Conservation (phyloP, 2,113 vertebrate species). For the Zapus hudsonius region DNA sequence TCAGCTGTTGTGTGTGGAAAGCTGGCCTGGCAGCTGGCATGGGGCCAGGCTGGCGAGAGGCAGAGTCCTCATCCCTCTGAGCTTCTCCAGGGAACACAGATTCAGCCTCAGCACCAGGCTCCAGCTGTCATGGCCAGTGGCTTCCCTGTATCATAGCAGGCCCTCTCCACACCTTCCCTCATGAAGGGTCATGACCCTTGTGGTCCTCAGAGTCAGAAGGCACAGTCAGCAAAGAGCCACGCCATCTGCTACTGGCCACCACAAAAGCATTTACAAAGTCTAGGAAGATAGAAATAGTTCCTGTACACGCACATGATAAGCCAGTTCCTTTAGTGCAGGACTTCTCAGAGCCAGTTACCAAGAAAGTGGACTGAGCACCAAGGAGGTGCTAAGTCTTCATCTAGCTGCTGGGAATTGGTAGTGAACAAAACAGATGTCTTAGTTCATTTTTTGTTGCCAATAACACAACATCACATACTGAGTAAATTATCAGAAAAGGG, state of each 20-base stretch:
- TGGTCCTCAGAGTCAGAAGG: not conserved
- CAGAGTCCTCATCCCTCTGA: slow-evolving; percentile 12
- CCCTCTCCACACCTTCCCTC: not conserved
- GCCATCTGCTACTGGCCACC: slow-evolving; percentile 1
- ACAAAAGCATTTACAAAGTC: not conserved
- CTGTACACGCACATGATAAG: not conserved
- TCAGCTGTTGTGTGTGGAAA: slow-evolving; percentile 53
- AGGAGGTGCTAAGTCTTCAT: too few relatives aligned
- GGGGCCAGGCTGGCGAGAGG: not conserved
- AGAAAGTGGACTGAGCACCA: not conserved
- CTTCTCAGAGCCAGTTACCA: slow-evolving; percentile 39
- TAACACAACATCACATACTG: not conserved
- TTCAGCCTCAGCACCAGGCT: not conserved
- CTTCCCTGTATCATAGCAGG: not conserved
- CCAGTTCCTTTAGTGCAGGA: not conserved
- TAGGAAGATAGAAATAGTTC: not conserved
- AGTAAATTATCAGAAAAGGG: not conserved
- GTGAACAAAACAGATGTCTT: not conserved
- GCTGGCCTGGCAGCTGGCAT: slow-evolving; percentile 24
- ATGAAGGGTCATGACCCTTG: not conserved
- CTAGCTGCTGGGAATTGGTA: not conserved
- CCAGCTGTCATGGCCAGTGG: not conserved
- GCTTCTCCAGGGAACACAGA: not conserved
- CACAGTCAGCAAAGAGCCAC: not conserved
- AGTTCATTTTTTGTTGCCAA: not conserved